phyloP scores from a whole-genome alignment of 1,140 invertebrate genomes.

The Monomorium pharaonis region DNA sequence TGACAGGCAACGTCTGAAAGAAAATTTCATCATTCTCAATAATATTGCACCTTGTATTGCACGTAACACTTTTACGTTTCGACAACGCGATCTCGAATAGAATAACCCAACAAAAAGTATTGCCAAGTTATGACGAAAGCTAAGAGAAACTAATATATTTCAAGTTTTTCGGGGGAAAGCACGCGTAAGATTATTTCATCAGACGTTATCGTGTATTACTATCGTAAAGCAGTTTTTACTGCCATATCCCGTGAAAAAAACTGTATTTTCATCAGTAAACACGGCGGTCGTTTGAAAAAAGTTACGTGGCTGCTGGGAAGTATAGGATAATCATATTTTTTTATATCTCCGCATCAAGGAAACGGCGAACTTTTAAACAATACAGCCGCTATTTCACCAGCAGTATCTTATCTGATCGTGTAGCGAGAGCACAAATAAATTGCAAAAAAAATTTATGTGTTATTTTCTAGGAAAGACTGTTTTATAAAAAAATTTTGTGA shows the following conservation, averaged over 20 bases:
- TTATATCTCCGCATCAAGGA: slow-evolving; percentile 34
- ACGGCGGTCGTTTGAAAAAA: slow-evolving; percentile 35
- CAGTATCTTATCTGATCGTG: slow-evolving; percentile 30
- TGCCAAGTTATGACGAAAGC: neutral
- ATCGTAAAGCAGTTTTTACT: slow-evolving; percentile 39
- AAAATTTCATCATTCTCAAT: slow-evolving; percentile 61
- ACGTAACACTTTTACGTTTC: slow-evolving; percentile 17
- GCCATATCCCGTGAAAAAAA: slow-evolving; percentile 24
- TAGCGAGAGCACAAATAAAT: neutral
- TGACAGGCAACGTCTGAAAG: slow-evolving; percentile 59
- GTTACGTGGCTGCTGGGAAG: neutral
- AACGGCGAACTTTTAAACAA: slow-evolving; percentile 28
- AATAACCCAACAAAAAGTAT: slow-evolving; percentile 21
- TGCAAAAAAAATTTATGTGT: neutral
- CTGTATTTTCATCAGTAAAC: slow-evolving; percentile 30
- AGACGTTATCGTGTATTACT: neutral
- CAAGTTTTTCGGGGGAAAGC: slow-evolving; percentile 6
- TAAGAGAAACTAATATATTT: slow-evolving; percentile 50
- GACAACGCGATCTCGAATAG: neutral
- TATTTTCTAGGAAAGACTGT: slow-evolving; percentile 3
- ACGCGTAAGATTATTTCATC: slow-evolving; percentile 40
- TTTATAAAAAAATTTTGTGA: neutral
- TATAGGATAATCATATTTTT: slow-evolving; percentile 33
- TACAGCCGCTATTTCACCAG: slow-evolving; percentile 19
- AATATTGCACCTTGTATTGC: neutral